Evolutionary conservation across 2,888 invertebrate species (phyloP), one percentile per base, ranked within the genome.

Genomic region (Anodontia alba): DNA sequence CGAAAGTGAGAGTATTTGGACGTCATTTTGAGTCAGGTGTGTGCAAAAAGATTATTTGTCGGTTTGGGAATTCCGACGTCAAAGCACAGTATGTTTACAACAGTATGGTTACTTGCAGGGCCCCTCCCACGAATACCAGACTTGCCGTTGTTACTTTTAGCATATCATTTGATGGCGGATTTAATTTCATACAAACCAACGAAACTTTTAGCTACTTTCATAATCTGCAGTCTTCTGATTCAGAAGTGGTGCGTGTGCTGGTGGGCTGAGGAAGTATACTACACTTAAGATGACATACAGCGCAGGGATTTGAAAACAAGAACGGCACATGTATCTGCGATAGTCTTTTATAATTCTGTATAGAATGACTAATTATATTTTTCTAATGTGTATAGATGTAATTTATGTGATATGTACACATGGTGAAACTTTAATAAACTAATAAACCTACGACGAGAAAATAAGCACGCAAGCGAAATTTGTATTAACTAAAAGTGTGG

Each of bases 1-100:
- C 81, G 1, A 79, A 72, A 38, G 75, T 86, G 10, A 68, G 70
- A 8, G 79, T 86, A 0, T 86, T 86, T 77, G 86, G 86, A 17
- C 49, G 83, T n/a, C 29, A 81, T 75, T 83, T 86, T 62, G 51
- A 81, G 42, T 33, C 31, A 0, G 71, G 76, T 7, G 74, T 83
- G 17, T 86, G 86, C 42, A 66, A 76, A 43, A 69, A 20, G 0
- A 79, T 86, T 33, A 38, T 72, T 17, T 86, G 86, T 51, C 49
- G 57, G 17, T 86, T 86, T 73, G 83, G 83, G 20, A 57, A 57
- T 23, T 8, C 17, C 20, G 29, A 81, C 70, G 81, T 86, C 49
- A 49, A 79, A 42, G 33, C n/a, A 0, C 51, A 38, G 10, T 79
- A 74, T 38, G 70, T 79, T 17, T 81, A 86, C 46, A 76, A 76